phyloP scores from a whole-genome alignment of 2,888 invertebrate species.

The Andrena flavipes region DNA sequence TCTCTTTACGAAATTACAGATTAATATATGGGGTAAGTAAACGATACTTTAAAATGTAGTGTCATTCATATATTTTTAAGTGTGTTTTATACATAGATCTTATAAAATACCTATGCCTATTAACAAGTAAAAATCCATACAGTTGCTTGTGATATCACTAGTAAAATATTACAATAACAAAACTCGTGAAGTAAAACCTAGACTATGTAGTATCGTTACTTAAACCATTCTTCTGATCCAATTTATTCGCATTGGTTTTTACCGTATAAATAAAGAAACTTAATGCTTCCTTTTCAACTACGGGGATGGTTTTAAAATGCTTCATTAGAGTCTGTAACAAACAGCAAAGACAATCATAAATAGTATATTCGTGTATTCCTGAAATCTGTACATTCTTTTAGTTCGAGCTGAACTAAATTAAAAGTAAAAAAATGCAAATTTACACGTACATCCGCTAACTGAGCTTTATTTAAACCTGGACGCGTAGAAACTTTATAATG shows the following conservation, averaged over 20 bases:
- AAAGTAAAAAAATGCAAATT: no score
- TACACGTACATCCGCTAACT: slow-evolving; percentile 95
- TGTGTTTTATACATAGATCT: slow-evolving; percentile 71
- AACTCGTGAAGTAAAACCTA: slow-evolving; percentile 56
- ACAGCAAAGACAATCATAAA: slow-evolving; percentile 12
- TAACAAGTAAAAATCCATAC: slow-evolving; percentile 77
- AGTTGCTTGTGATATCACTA: slow-evolving; percentile 68
- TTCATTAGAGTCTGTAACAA: slow-evolving; percentile 94
- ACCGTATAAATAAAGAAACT: slow-evolving; percentile 98
- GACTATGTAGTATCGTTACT: slow-evolving; percentile 88
- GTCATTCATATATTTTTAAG: slow-evolving; percentile 56
- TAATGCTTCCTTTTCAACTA: slow-evolving; percentile 97
- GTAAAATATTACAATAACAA: slow-evolving; percentile 66
- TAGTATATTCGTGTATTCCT: not conserved
- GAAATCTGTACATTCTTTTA: not conserved
- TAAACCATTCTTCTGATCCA: slow-evolving; percentile 93
- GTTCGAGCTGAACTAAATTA: no score
- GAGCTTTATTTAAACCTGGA: slow-evolving; percentile 97
- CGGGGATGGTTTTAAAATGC: slow-evolving; percentile 97
- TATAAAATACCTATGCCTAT: slow-evolving; percentile 79
- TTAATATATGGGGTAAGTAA: slow-evolving; percentile 19
- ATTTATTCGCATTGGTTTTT: slow-evolving; percentile 95
- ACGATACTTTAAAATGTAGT: slow-evolving; percentile 10
- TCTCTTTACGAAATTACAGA: not conserved
- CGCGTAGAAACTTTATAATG: slow-evolving; percentile 96